A percentile compares a stretch with the other conserved stretches of the same genome.
These are phyloP conservation scores for Arenaria interpres DNA, from an alignment of 2,113 vertebrate genomes.

Conservation along the genomic window DNA sequence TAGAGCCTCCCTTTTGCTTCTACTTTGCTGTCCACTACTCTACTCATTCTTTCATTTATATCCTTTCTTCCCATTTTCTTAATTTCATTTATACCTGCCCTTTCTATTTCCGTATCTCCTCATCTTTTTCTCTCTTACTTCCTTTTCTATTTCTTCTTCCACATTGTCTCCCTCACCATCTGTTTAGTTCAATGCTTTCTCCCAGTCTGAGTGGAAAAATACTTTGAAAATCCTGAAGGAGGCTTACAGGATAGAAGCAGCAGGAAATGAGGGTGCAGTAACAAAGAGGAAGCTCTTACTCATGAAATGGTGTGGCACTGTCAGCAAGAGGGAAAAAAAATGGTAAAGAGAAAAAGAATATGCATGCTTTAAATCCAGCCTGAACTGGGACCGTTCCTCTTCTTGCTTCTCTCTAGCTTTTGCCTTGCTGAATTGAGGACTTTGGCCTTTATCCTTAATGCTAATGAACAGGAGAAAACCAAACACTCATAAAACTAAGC, in stretches of 20 bases:
- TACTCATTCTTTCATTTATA: not conserved
- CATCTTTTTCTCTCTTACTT: not conserved
- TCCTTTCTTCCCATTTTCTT: not conserved
- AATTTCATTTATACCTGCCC: not conserved
- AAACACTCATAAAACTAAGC: not conserved
- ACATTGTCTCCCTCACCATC: not conserved
- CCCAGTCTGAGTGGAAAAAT: not conserved
- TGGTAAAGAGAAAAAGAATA: not conserved
- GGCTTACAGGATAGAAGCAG: not conserved
- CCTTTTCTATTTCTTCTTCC: not conserved
- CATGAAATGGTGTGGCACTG: not conserved
- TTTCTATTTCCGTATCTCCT: not conserved
- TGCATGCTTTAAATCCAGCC: not conserved
- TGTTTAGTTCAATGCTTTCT: not conserved
- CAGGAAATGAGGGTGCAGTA: slow-evolving; percentile 39
- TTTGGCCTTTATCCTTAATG: not conserved
- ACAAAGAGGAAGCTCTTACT: slow-evolving; percentile 15
- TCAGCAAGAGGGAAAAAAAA: not conserved
- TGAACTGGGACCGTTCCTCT: not conserved
- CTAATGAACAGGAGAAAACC: not conserved
- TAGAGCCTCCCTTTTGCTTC: not conserved
- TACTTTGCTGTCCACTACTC: not conserved
- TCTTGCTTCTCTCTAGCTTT: not conserved
- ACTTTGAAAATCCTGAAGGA: not conserved
- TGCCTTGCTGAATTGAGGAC: not conserved